Conservation (phyloP, 2,888 invertebrate genomes). For the Drosophila pseudotakahashii region DNA sequence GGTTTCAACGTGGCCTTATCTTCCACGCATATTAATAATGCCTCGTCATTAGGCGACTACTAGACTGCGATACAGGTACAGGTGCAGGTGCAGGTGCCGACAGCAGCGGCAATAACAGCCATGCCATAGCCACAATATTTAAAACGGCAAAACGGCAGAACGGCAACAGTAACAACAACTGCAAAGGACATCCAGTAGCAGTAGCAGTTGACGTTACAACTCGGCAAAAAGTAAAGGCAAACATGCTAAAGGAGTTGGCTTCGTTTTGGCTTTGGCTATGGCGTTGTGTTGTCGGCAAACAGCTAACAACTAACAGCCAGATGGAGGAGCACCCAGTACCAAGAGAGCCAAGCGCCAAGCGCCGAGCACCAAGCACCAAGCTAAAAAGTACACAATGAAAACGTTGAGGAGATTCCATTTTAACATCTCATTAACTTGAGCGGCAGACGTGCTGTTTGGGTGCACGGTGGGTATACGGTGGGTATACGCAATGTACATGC, state of each 20-base stretch:
- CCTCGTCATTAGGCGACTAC: slow-evolving; percentile 66
- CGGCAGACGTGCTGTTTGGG: slow-evolving; percentile 54
- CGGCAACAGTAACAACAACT: slow-evolving; percentile 38
- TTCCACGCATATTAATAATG: slow-evolving; percentile 77
- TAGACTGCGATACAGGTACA: slow-evolving; percentile 15
- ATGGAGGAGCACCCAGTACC: slow-evolving; percentile 1
- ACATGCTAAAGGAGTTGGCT: slow-evolving; percentile 35
- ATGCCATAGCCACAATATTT: background rate
- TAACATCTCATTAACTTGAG: slow-evolving; percentile 83
- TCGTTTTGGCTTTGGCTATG: slow-evolving; percentile 17
- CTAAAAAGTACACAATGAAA: slow-evolving; percentile 38
- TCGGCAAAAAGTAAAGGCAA: slow-evolving; percentile 36
- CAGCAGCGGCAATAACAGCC: slow-evolving; percentile 30
- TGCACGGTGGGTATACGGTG: slow-evolving; percentile 29
- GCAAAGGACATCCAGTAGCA: slow-evolving; percentile 40
- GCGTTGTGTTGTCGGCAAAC: slow-evolving; percentile 40
- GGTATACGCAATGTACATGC: slow-evolving; percentile 3
- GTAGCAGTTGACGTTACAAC: slow-evolving; percentile 50
- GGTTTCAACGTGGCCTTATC: slow-evolving; percentile 49
- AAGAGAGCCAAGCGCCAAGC: no score
- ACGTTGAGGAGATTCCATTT: slow-evolving; percentile 74
- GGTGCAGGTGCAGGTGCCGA: slow-evolving; percentile 58
- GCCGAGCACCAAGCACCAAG: slow-evolving; percentile 10
- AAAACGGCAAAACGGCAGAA: slow-evolving; percentile 17
- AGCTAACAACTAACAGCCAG: slow-evolving; percentile 6